A percentile compares a stretch with the other conserved stretches of the same genome.
Conservation (phyloP, 2,113 vertebrate genomes). For the Pollachius pollachius region DNA sequence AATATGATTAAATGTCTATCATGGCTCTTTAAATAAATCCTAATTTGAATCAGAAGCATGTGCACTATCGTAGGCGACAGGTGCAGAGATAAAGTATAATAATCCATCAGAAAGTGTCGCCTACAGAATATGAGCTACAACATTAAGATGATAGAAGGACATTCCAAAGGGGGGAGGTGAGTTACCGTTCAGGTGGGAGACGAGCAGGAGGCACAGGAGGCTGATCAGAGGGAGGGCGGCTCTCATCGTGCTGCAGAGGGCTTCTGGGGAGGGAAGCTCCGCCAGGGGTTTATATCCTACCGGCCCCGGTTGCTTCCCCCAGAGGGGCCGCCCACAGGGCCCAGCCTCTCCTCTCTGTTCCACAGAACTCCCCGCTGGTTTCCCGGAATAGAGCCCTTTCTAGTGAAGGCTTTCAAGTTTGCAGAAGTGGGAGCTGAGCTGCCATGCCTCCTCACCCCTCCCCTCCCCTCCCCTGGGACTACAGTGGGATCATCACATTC, state of each 20-base stretch:
- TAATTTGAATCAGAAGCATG: too few relatives aligned
- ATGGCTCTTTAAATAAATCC: neutral
- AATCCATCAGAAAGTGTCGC: too few relatives aligned
- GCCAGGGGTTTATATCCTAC: neutral
- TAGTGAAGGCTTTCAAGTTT: neutral
- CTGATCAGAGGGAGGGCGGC: neutral
- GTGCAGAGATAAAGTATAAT: too few relatives aligned
- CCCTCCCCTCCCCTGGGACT: too few relatives aligned
- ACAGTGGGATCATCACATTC: too few relatives aligned
- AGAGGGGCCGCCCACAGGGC: too few relatives aligned
- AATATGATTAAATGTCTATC: neutral
- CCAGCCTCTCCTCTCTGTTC: neutral
- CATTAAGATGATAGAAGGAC: too few relatives aligned
- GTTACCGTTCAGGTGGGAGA: neutral
- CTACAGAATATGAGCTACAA: too few relatives aligned
- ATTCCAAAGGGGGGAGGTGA: neutral
- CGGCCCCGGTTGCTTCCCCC: too few relatives aligned
- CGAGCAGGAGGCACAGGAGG: neutral
- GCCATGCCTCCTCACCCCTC: too few relatives aligned
- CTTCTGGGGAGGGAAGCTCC: neutral
- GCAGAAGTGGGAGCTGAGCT: neutral
- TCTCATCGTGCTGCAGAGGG: neutral
- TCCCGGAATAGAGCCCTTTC: neutral
- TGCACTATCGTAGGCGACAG: too few relatives aligned
- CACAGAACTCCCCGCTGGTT: neutral